Percentiles rank a stretch among this genome's conserved stretches.
Conservation (phyloP, 2,113 vertebrate genomes). For the Girardinichthys multiradiatus region DNA sequence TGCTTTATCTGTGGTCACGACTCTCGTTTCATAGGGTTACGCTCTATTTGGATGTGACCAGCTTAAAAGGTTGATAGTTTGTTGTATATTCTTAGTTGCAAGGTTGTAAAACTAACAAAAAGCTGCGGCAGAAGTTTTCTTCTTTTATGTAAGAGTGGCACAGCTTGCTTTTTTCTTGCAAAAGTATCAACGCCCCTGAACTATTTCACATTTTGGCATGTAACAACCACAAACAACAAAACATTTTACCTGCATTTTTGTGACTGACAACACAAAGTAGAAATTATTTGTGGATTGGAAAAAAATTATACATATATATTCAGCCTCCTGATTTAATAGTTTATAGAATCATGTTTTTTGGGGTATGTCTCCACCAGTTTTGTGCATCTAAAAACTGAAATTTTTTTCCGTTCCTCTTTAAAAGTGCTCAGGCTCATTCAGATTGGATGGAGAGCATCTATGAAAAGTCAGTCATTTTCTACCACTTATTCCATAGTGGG, state of each 20-base stretch:
- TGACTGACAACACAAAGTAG: no score
- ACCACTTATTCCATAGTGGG: no score
- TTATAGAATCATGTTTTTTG: no score
- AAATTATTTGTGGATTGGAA: no score
- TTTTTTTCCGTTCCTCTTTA: neutral
- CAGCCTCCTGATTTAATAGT: no score
- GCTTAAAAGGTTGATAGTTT: constrained; percentile 36
- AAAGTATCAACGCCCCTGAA: no score
- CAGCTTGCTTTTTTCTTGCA: constrained; percentile 1
- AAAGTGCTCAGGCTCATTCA: neutral
- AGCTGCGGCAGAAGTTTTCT: constrained; percentile 20
- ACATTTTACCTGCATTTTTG: no score
- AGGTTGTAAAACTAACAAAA: constrained; percentile 10
- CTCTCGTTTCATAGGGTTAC: constrained; percentile 59
- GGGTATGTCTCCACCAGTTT: no score
- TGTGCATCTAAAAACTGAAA: no score
- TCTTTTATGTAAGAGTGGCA: constrained; percentile 17
- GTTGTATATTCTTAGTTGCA: neutral
- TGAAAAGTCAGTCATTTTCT: no score
- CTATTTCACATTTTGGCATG: no score
- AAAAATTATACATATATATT: no score
- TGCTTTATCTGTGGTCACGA: constrained; percentile 38
- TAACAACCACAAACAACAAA: neutral
- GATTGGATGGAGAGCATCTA: neutral
- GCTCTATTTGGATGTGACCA: constrained; percentile 39